Evolutionary conservation across 2,113 vertebrate genomes (phyloP), one percentile per base, ranked within the genome.

Genomic region (Aspidoscelis tigris): DNA sequence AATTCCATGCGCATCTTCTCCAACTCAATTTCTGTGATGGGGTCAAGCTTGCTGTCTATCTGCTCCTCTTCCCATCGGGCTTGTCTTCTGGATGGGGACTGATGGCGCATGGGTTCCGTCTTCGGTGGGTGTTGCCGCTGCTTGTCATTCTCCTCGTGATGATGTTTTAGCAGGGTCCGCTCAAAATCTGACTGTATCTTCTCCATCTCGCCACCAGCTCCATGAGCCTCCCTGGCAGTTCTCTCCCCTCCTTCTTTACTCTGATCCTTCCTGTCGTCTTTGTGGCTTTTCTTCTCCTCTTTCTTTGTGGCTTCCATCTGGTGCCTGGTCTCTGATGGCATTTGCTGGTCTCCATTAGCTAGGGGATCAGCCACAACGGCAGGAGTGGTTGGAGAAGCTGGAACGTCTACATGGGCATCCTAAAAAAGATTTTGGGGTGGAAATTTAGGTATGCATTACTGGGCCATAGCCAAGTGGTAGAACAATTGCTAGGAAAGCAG

Each of bases 1-100:
- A 93, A 93, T 76, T 93, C 92, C 92, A 91, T 89, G 61, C 87
- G 85, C 77, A 86, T 47, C 85, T 91, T 94, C 84, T 94, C 92
- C 85, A 93, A 83, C 41, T 94, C 93, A 73, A 89, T 75, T 7
- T 89, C 81, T 0, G 58, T 84, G 70, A 84, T 39, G 74, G 78
- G 73, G 26, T 88, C 74, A 61, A 84, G 33, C 39, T 50, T 84
- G 33, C 53, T 43, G 1, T 16, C 66, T 2, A 70, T 66, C 20
- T 41, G 78, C 22, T 80, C 72, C 22, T 41, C 65, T 43, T 76
- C 82, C 53, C 65, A 66, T 21, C 21, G 78, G 6, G 14, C 12
- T 4, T 41, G n/a, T 6, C 65, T 61, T 22, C 26, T 81, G 44
- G 81, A 84, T 0, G 41, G 18, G 0, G 20, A 84, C 82, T 87